Base-by-base conservation (phyloP, 2,113 vertebrate genomes). In the Zosterops pallidus region DNA sequence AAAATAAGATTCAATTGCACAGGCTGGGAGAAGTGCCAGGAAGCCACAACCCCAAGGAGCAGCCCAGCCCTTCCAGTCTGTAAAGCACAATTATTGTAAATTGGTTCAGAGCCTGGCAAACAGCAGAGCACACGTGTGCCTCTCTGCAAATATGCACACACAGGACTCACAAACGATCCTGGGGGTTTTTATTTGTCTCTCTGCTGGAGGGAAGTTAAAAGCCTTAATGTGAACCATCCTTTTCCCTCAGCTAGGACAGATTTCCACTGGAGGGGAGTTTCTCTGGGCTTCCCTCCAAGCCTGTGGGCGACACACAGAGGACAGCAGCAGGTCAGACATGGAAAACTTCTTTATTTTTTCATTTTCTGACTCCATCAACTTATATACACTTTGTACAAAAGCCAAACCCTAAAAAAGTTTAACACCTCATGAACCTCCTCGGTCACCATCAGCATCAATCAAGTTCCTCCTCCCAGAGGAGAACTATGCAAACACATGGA, bases 21-120 rank as follows among this genome's bases (percentile, higher is more conserved):
- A 90, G 92, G 29, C 92, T 74, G 87, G 94, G 93, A 96, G 55
- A 63, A 77, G 10, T 78, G 83, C 91, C 91, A 95, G 47, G 9
- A 5, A 52, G 90, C 83, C 84, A 63, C 47, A 95, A 80, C 82
- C 75, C 84, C 63, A 11, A 63, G 82, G 24, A 80, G 29, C 63
- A 94, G 71, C 70, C 75, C 78, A 70, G 47, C 59, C 79, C 55
- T 78, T 82, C 57, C 67, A 12, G 82, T 86, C 79, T 74, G 59
- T n/a, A 33, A 82, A 94, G 78, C 14, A 26, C 67, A 94, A 78
- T 88, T 83, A 69, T 0, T 35, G 33, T 13, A 70, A 92, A 91
- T 80, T 67, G 39, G 20, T 72, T 92, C 67, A 41, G 62, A 92
- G 82, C 31, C 69, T 44, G 75, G 82, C 71, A 94, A 76, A 85